phyloP scores from a whole-genome alignment of 1,140 invertebrate species.

The Drosophila lacertosa region DNA sequence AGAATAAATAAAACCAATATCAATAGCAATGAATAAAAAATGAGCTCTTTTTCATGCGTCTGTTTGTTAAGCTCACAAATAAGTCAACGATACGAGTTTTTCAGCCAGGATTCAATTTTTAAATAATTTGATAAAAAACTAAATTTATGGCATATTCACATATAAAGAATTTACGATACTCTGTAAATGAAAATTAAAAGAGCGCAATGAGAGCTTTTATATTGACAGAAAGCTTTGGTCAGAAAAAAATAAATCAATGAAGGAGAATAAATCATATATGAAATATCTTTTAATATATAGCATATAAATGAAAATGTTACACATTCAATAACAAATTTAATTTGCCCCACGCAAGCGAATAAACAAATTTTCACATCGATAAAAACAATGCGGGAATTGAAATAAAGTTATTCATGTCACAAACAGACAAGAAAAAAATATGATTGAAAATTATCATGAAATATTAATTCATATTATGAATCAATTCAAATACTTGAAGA shows the following conservation, averaged over 20 bases:
- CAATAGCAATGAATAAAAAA: constrained; percentile 51
- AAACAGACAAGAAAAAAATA: no score
- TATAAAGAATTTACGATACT: not conserved
- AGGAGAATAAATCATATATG: no score
- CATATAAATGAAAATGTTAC: no score
- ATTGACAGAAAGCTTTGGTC: no score
- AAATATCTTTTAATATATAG: no score
- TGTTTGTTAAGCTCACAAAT: constrained; percentile 33
- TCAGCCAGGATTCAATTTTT: constrained; percentile 17
- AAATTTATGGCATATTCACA: no score
- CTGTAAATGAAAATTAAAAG: not conserved
- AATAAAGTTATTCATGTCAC: constrained; percentile 6
- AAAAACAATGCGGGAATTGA: constrained; percentile 25
- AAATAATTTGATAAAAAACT: not conserved
- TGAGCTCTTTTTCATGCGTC: constrained; percentile 26
- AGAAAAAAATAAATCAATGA: no score
- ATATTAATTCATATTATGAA: constrained; percentile 24
- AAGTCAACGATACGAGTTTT: constrained; percentile 43
- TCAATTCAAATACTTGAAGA: constrained; percentile 17
- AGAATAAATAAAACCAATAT: constrained; percentile 7
- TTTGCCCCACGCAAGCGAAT: not conserved
- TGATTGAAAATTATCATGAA: constrained; percentile 25
- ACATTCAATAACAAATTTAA: not conserved
- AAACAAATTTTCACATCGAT: constrained; percentile 6
- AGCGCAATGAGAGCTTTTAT: no score